Evolutionary conservation across 1,140 invertebrate genomes (phyloP).

Genomic region (Euwallacea similis): DNA sequence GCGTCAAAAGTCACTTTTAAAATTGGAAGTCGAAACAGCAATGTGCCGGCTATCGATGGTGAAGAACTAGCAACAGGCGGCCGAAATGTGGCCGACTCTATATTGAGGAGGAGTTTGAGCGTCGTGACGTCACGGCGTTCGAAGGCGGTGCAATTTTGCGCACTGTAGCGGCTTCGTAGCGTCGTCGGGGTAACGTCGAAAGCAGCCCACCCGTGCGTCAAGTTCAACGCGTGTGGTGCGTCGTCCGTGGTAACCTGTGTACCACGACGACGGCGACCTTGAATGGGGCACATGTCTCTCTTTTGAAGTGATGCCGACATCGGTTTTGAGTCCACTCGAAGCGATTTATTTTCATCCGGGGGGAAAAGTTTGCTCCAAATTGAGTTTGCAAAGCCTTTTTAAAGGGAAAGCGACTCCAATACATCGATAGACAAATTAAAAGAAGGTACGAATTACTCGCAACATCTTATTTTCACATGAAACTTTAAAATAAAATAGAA

Average conservation of each 20-base stretch:
- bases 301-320: constrained; percentile 10
- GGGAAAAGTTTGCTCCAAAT: constrained; percentile 4
- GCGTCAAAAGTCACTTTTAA: constrained; percentile 2
- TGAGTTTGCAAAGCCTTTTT: too few species aligned
- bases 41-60: constrained; percentile 38
- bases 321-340: background rate
- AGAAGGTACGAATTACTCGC: too few species aligned
- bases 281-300: constrained; percentile 38
- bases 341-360: too few species aligned
- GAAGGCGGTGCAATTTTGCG: constrained; percentile 52
- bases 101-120: constrained; percentile 47
- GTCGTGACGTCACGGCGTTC: constrained; percentile 46
- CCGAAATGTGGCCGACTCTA: constrained; percentile 45
- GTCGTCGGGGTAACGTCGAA: constrained; percentile 47
- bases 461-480: too few species aligned
- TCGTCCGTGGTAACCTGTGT: constrained; percentile 49
- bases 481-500: too few species aligned
- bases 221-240: constrained; percentile 44
- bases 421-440: too few species aligned
- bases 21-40: constrained; percentile 5
- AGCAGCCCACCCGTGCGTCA: constrained; percentile 47
- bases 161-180: constrained; percentile 38
- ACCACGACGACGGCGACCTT: constrained; percentile 40
- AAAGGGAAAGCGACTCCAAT: too few species aligned
- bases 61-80: constrained; percentile 54